Base-by-base conservation (phyloP, 2,113 vertebrate genomes). In the Capricornis sumatraensis region DNA sequence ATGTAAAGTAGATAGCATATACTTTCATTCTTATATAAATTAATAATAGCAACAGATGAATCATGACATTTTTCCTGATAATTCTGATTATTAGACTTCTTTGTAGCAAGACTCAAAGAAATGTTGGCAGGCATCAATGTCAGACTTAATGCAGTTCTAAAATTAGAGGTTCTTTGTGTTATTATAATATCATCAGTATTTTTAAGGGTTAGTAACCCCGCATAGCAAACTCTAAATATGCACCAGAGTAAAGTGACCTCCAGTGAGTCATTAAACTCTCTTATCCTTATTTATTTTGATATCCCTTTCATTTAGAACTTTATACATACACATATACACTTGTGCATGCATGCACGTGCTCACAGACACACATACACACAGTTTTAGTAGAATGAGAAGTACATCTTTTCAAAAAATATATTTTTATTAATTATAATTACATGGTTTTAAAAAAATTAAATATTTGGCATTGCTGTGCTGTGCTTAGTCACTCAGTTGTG, bases 281-380 rank as follows among this genome's bases (percentile, higher is more conserved):
- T 50, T 45, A 45, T 27, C 78, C 10, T 0, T 60, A 23, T 96
- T 50, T 91, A 2, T 84, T 47, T 76, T 45, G 52, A 43, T n/a
- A n/a, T 17, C 1, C 78, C 21, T 81, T 83, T 95, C 25, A 55
- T 62, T 92, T 40, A 64, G 47, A 21, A 33, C 74, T 74, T 84
- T 53, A 57, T 45, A 60, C 67, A 74, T 10, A 50, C 6, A 76
- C 3, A n/a, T 3, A 45, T 13, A 62, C 0, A 36, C 1, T 76
- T 71, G 67, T 36, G 33, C 17, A 57, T 7, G 6, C 0, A 0
- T 10, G 33, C 0, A 0, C 2, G 0, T 0, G 0, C 74, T 27
- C 12, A 12, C 43, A 28, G 43, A 53, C 14, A 52, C 13, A 62
- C 7, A 45, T 25, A 45, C 4, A n/a, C 8, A 21, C 27, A 64